Percentiles rank a stretch among this genome's conserved stretches.
These are phyloP conservation scores for Sylvietta virens DNA, from an alignment of 2,113 vertebrate genomes.

Conservation along the genomic window DNA sequence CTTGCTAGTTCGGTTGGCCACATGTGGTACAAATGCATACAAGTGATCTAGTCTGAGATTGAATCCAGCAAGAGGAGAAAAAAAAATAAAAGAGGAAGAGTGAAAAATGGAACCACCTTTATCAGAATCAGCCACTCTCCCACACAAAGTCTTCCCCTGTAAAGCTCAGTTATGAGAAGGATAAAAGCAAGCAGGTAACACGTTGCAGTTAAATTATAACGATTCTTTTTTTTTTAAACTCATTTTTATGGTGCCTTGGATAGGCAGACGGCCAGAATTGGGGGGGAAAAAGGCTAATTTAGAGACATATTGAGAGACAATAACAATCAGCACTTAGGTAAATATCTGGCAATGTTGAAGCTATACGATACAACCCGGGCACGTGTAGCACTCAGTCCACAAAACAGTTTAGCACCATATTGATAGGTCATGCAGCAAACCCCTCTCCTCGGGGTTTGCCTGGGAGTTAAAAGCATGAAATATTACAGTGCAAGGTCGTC, in stretches of 20 bases:
- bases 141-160: conserved; percentile 37
- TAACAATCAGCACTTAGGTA: conserved; percentile 35
- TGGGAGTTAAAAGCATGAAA: conserved; percentile 74
- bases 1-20: background rate
- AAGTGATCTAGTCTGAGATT: background rate
- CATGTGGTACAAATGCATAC: background rate
- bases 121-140: conserved; percentile 16
- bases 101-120: background rate
- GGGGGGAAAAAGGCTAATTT: background rate
- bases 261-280: background rate
- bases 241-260: background rate
- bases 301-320: background rate
- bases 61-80: conserved; percentile 2
- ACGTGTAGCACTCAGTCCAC: conserved; percentile 67
- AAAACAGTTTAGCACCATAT: conserved; percentile 87
- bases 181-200: conserved; percentile 53
- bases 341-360: conserved; percentile 38
- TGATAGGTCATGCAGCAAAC: conserved; percentile 76
- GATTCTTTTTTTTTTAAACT: background rate
- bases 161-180: conserved; percentile 41
- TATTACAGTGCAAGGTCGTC: conserved; percentile 82
- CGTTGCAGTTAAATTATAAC: background rate
- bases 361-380: conserved; percentile 62
- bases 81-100: background rate
- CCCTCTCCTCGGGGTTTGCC: conserved; percentile 68